Percentiles rank a stretch among this genome's conserved stretches.
Conservation (phyloP, 1,140 invertebrate genomes). For the Campoletis sonorensis region DNA sequence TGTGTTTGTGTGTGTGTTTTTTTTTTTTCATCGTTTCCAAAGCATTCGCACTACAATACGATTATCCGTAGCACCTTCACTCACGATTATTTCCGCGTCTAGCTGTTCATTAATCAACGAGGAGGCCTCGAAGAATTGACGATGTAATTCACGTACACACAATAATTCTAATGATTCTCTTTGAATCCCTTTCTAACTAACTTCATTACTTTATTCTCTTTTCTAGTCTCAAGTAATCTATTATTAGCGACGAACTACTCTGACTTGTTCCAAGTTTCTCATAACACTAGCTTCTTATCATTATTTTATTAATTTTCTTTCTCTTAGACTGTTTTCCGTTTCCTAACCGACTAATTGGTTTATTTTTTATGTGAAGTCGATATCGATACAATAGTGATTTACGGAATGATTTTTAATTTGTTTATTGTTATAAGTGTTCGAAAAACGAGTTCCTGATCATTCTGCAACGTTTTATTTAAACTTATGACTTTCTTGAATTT, state of each 20-base stretch:
- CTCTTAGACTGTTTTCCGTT: background rate
- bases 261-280: conserved; percentile 1
- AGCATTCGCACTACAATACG: conserved; percentile 7
- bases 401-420: background rate
- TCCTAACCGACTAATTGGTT: background rate
- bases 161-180: background rate
- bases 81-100: conserved; percentile 29
- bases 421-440: background rate
- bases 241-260: conserved; percentile 35
- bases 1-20: too few species aligned
- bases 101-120: conserved; percentile 28
- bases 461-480: too few species aligned
- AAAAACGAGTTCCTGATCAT: conserved; percentile 15
- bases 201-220: conserved; percentile 38
- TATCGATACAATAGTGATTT: background rate
- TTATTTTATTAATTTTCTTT: background rate
- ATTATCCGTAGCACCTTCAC: conserved; percentile 16
- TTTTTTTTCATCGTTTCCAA: background rate
- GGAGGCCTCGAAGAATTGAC: conserved; percentile 11
- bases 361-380: background rate
- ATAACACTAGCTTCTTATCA: background rate
- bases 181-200: background rate
- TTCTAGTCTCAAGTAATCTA: conserved; percentile 21
- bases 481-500: too few species aligned
- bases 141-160: conserved; percentile 14